Conservation (phyloP, 2,113 vertebrate genomes). For the Mastomys coucha region DNA sequence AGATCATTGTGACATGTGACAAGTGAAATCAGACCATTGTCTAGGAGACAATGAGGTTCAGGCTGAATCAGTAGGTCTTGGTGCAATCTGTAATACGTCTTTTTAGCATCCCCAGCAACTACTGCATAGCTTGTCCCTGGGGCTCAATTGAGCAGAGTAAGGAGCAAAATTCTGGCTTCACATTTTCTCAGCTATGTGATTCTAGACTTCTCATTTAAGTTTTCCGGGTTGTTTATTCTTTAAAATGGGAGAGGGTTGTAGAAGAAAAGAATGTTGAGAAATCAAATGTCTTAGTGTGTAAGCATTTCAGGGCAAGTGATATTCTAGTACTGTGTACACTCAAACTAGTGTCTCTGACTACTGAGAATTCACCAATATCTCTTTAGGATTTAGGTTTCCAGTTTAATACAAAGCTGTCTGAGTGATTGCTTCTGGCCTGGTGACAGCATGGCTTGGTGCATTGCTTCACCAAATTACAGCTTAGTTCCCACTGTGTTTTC, state of each 20-base stretch:
- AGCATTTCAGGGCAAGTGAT: background rate
- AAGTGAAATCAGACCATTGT: background rate
- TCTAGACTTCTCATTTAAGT: background rate
- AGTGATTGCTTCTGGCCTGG: background rate
- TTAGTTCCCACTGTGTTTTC: background rate
- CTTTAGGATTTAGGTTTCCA: background rate
- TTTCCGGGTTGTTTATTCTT: background rate
- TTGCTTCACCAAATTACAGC: conserved; percentile 6
- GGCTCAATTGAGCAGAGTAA: background rate
- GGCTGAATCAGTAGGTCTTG: background rate
- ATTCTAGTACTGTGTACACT: background rate
- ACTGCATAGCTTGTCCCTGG: background rate
- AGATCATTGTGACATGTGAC: too few species aligned
- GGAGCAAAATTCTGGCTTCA: background rate
- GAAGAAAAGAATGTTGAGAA: background rate
- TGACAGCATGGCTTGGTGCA: background rate
- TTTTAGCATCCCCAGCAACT: background rate
- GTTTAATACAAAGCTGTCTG: background rate
- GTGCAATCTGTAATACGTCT: background rate
- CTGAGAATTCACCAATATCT: background rate
- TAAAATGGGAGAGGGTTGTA: background rate
- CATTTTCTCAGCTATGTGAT: background rate
- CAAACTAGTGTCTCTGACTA: background rate
- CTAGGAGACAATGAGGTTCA: background rate
- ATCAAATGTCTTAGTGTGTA: background rate